Evolutionary conservation across 1,140 invertebrate species (phyloP).

Genomic region (Homalodisca vitripennis): DNA sequence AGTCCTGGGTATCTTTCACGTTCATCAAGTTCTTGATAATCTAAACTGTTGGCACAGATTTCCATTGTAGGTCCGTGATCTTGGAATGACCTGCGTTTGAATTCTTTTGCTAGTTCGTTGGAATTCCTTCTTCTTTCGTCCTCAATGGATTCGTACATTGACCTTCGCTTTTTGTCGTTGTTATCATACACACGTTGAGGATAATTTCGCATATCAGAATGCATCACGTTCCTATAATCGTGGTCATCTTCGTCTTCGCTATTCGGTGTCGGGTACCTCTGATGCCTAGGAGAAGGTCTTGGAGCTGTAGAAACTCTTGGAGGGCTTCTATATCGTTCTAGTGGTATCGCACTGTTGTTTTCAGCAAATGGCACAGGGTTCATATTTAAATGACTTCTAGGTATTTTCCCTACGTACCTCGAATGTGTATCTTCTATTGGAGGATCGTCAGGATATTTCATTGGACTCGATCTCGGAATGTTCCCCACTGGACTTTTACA

Average conservation of each 20-base stretch:
- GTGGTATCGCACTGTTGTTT: constrained; percentile 37
- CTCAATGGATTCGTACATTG: constrained; percentile 49
- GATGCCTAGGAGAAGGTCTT: constrained; percentile 20
- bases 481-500: constrained; percentile 24
- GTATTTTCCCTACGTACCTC: constrained; percentile 22
- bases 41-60: neutral
- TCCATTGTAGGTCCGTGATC: constrained; percentile 37
- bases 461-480: constrained; percentile 27
- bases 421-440: constrained; percentile 33
- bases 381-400: constrained; percentile 24
- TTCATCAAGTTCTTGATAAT: constrained; percentile 55
- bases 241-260: constrained; percentile 17
- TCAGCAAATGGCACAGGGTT: constrained; percentile 30
- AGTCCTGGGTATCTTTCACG: constrained; percentile 56
- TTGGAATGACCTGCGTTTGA: constrained; percentile 50
- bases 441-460: constrained; percentile 32
- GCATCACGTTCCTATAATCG: constrained; percentile 28
- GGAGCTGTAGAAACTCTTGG: constrained; percentile 44
- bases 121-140: constrained; percentile 49
- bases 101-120: constrained; percentile 50
- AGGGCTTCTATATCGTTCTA: constrained; percentile 46
- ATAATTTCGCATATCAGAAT: constrained; percentile 19
- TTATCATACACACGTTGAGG: constrained; percentile 10
- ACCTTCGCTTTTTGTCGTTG: constrained; percentile 43
- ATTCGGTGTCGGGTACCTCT: constrained; percentile 15